Evolutionary conservation across 2,888 invertebrate species (phyloP), one percentile per base, ranked within the genome.

Genomic region (Andrena fulva): DNA sequence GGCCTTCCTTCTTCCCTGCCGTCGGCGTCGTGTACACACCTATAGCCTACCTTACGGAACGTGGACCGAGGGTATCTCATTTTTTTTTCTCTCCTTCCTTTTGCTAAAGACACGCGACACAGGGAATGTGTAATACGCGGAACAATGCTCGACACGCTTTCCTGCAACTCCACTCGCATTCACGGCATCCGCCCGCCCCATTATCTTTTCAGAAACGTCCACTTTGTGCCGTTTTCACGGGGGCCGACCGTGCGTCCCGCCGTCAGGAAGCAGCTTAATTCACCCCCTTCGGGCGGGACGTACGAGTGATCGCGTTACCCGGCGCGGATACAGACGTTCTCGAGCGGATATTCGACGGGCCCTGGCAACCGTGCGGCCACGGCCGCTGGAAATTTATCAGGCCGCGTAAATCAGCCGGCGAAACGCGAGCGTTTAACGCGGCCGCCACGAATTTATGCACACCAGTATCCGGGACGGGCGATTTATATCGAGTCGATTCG

Each of bases 71-170:
- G 78, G 74, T 75, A 84, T 87, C 85, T 84, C 80, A 20, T 82
- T 29, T 67, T 67, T 84, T 84, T 85, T 82, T 85, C 76, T 54
- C 54, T 54, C 24, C 24, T 87, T 87, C 83, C 79, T 84, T n/a
- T 67, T 67, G 80, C 81, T 86, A 82, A 82, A 84, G 89, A 86
- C 88, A 85, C 86, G 84, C 80, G 85, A 86, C 89, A 89, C 84
- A 89, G 85, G 79, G 88, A 89, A 89, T 89, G 85, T 74, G 86
- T 89, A 89, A 89, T 89, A 87, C 77, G 77, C 48, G 75, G 89
- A 84, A 89, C 89, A 89, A 89, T 89, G 78, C 85, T 79, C 89
- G 87, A 87, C 88, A 89, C 89, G 88, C 84, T 89, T 89, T 86
- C 89, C 83, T 84, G 82, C 88, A 79, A 86, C 88, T 85, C 80